phyloP scores from a whole-genome alignment of 2,113 vertebrate genomes.

The Melanerpes aurifrons region DNA sequence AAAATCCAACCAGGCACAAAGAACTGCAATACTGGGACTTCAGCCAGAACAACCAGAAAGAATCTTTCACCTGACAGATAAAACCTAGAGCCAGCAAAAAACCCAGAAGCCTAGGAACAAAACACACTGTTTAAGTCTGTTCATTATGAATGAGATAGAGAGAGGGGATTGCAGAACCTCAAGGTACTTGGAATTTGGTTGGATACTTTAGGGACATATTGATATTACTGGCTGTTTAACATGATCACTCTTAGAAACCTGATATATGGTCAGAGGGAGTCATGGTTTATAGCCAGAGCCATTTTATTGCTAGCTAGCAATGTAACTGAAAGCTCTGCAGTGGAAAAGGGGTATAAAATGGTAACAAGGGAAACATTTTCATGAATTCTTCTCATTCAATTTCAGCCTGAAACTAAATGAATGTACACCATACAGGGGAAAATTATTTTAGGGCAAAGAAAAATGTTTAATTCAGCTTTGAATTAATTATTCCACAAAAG shows the following conservation, averaged over 20 bases:
- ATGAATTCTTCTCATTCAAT: neutral
- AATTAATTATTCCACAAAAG: neutral
- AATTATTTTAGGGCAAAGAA: neutral
- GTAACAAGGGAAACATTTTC: neutral
- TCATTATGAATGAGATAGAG: neutral
- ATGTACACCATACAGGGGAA: neutral
- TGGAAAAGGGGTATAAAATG: neutral
- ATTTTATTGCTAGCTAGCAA: neutral
- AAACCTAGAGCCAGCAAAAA: neutral
- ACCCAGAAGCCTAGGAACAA: neutral
- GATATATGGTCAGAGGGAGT: neutral
- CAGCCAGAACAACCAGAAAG: neutral
- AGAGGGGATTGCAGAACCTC: neutral
- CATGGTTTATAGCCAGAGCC: neutral
- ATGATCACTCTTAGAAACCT: neutral
- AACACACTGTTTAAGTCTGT: neutral
- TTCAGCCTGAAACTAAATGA: neutral
- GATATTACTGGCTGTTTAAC: neutral
- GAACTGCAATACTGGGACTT: neutral
- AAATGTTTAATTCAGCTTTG: neutral
- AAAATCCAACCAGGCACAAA: neutral
- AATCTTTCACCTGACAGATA: neutral
- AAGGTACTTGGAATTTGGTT: neutral
- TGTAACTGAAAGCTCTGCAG: neutral
- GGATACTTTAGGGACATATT: neutral